Evolutionary conservation across 2,888 invertebrate genomes (phyloP), one percentile per base, ranked within the genome.

Genomic region (Scaptomyza flava): DNA sequence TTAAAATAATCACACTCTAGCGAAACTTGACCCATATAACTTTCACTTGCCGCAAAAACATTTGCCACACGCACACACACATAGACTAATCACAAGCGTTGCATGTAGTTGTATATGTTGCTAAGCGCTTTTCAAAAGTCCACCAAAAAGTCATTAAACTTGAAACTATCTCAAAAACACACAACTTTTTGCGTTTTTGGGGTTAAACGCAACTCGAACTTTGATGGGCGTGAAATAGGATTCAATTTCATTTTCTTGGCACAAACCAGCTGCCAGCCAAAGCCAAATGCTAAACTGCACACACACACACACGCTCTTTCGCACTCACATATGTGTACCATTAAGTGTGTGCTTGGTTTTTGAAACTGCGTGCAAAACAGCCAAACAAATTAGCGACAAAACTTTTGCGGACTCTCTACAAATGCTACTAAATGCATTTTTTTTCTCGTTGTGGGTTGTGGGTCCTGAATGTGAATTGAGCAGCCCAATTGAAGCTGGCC

Each of bases 311-410:
- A 50, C 5, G 30, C 7, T 41, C 31, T 31, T 6, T n/a, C 33
- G 31, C 14, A 47, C 11, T 27, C 12, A 12, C 1, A 38, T 2
- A 27, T n/a, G 17, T n/a, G 36, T 27, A 27, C 27, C 34, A 23
- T 23, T 36, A 12, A 27, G 17, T 36, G 14, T 43, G 6, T 23
- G 34, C 8, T 17, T 27, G n/a, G 14, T 27, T 14, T 51, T 61
- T 47, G 9, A 34, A n/a, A 38, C 46, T 67, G 68, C 65, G 54
- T 77, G 81, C 65, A 72, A 81, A 72, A 71, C 68, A 81, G 77
- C 57, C 71, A 78, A 85, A 81, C 84, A 86, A 85, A 86, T 84
- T 85, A 86, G 79, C 82, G 81, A 72, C 69, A 68, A 80, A 86
- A 84, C 50, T 82, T 78, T 76, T 77, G 74, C 63, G 67, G 41